Evolutionary conservation across 2,888 invertebrate species (phyloP).

Genomic region (Blastobasis adustella): DNA sequence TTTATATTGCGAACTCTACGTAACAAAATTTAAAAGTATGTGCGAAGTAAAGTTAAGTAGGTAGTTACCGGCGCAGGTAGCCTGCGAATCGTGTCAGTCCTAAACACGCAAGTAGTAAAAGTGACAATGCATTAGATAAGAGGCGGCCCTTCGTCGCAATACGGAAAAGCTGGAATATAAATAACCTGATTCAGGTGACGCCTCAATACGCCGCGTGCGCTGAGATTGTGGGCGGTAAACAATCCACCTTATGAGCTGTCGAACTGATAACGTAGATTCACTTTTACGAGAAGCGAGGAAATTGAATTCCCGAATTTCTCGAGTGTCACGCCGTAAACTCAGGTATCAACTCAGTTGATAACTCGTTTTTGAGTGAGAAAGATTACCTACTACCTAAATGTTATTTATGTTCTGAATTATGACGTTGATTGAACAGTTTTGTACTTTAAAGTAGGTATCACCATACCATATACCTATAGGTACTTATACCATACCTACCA

Average conservation of each 20-base stretch:
- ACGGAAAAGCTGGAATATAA: conserved; percentile 19
- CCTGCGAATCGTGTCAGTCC: neutral
- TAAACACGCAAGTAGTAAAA: neutral
- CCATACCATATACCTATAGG: no score
- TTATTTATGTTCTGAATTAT: no score
- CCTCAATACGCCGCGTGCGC: conserved; percentile 9
- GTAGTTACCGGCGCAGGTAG: no score
- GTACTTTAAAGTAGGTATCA: no score
- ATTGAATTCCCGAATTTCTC: conserved; percentile 37
- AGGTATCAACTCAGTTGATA: no score
- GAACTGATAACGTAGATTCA: conserved; percentile 34
- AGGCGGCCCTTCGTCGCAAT: neutral
- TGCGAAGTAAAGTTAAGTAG: no score
- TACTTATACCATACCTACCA: no score
- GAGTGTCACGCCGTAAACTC: conserved; percentile 11
- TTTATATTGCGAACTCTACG: no score
- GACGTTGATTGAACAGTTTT: no score
- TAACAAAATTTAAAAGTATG: no score
- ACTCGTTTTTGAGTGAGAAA: no score
- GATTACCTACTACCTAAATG: no score
- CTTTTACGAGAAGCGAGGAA: conserved; percentile 33
- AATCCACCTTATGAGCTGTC: conserved; percentile 35
- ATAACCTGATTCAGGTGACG: conserved; percentile 25
- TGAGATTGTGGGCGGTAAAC: conserved; percentile 30
- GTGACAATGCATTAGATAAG: neutral